Evolutionary conservation across 2,113 vertebrate species (phyloP).

Genomic region (Chaetodon trifascialis): DNA sequence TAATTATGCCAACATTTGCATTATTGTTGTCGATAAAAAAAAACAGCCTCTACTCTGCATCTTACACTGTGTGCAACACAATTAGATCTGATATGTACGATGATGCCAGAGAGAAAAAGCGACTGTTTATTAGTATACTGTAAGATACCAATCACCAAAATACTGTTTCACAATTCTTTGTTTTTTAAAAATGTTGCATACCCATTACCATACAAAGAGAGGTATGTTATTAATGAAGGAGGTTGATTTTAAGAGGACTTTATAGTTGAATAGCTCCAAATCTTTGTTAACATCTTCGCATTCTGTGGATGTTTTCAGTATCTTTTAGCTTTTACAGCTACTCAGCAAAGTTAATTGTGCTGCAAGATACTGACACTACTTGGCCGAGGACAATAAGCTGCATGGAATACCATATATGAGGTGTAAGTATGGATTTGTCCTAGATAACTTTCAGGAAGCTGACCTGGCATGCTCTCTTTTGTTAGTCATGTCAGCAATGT

Average conservation of each 20-base stretch:
- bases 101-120: not conserved
- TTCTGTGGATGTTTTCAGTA: conserved; percentile 9
- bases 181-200: not conserved
- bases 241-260: not conserved
- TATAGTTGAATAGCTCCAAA: not conserved
- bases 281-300: not conserved
- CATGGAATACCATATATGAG: not conserved
- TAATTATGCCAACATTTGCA: not conserved
- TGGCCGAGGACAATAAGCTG: not conserved
- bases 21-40: not conserved
- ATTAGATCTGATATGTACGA: not conserved
- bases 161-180: not conserved
- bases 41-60: not conserved
- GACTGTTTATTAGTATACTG: not conserved
- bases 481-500: not conserved
- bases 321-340: not conserved
- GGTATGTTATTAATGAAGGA: not conserved
- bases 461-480: not conserved
- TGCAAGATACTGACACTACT: not conserved
- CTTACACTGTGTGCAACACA: not conserved
- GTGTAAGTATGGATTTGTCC: not conserved
- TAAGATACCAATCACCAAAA: not conserved
- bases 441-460: not conserved
- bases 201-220: not conserved
- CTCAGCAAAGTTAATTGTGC: conserved; percentile 23